Conservation (phyloP, 2,113 vertebrate genomes). For the Barbus barbus region DNA sequence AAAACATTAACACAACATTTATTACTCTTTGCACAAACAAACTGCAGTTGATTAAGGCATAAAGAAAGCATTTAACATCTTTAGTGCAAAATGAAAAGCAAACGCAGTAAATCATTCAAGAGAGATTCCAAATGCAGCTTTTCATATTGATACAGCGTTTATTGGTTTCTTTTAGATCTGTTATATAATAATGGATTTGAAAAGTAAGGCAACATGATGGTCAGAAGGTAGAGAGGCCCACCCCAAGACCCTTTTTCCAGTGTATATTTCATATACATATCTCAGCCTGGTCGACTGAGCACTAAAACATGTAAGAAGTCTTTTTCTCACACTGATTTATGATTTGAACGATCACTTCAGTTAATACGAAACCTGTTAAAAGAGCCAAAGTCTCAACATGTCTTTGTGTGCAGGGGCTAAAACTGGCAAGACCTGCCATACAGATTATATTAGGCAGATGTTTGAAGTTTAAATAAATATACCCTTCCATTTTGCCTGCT, state of each 20-base stretch:
- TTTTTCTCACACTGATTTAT: background rate
- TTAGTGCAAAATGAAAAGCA: too few species aligned
- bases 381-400: slow-evolving; percentile 17
- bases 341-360: background rate
- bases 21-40: slow-evolving; percentile 44
- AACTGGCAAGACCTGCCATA: slow-evolving; percentile 35
- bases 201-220: background rate
- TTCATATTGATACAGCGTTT: background rate
- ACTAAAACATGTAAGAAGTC: background rate
- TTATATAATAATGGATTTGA: slow-evolving; percentile 36
- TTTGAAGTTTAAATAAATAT: slow-evolving; percentile 56
- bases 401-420: slow-evolving; percentile 24
- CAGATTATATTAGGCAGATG: slow-evolving; percentile 43
- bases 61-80: too few species aligned
- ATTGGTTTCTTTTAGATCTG: slow-evolving; percentile 19
- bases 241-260: background rate
- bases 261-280: background rate
- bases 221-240: background rate
- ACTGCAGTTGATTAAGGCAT: slow-evolving; percentile 46
- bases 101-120: slow-evolving; percentile 26
- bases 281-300: background rate
- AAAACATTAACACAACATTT: slow-evolving; percentile 27
- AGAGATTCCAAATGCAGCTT: background rate
- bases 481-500: slow-evolving; percentile 59
- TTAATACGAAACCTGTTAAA: background rate